These are phyloP conservation scores for Pteruthius melanotis DNA, from an alignment of 2,113 vertebrate species.

Conservation along the genomic window DNA sequence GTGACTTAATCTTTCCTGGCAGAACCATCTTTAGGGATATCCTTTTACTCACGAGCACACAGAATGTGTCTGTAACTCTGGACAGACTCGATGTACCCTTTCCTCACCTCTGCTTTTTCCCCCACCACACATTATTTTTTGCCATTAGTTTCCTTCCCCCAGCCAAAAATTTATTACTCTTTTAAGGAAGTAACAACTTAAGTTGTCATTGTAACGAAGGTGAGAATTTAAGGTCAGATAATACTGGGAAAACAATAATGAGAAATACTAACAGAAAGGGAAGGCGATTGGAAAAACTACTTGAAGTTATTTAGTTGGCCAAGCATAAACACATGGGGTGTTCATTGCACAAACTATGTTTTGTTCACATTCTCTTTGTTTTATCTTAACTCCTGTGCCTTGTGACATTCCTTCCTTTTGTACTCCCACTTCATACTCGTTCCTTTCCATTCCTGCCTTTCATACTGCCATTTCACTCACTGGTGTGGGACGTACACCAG, in stretches of 20 bases:
- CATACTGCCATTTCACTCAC: background rate
- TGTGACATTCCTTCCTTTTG: background rate
- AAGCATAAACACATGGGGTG: background rate
- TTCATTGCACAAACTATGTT: background rate
- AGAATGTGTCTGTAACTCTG: background rate
- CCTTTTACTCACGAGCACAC: background rate
- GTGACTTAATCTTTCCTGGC: background rate
- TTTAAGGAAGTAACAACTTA: background rate
- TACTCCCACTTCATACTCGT: rapidly evolving
- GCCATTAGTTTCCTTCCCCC: background rate
- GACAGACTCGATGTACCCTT: background rate
- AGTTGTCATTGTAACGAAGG: background rate
- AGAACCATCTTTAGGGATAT: constrained; percentile 6
- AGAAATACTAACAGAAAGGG: background rate
- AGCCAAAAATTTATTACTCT: background rate
- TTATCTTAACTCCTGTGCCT: background rate
- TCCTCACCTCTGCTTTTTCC: background rate
- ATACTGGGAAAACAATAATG: background rate
- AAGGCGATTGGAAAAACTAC: background rate
- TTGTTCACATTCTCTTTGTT: background rate
- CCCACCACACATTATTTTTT: background rate
- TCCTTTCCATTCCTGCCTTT: background rate
- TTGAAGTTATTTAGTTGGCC: background rate
- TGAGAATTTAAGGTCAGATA: background rate
- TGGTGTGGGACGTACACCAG: background rate